Base-by-base conservation (phyloP, 2,113 vertebrate genomes). In the Nettapus auritus region DNA sequence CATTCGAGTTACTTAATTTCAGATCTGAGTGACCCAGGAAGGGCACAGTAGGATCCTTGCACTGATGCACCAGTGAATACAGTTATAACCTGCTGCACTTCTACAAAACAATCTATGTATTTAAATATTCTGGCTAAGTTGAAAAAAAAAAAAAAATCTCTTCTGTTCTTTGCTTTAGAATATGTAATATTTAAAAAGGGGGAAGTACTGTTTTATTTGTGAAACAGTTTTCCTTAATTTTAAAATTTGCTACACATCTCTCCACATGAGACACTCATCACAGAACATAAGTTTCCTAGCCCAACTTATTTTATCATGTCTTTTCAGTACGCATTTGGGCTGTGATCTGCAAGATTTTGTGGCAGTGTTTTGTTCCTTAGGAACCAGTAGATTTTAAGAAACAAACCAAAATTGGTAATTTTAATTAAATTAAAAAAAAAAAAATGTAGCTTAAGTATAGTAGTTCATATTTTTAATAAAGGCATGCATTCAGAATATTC, bases 191-290 rank as follows among this genome's bases (percentile, higher is more conserved):
- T 19, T 76, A 1, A 59, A 50, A 82, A 60, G 75, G 20, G 22
- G 46, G 82, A 46, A 11, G 3, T 2, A 2, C 6, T 42, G 13
- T 74, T 90, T 59, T 75, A 88, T 67, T 83, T 64, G n/a, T 88
- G 26, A 57, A 92, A 55, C 9, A 46, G 11, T 79, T 84, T 67
- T 68, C 6, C 29, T 88, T 90, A 2, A 17, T 67, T 88, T 80
- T 71, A 83, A 78, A 75, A 81, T 88, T 83, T 52, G 13, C 36
- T 78, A 8, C 15, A 12, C 28, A 18, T 11, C 31, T 3, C 16
- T 81, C 42, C n/a, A 10, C 44, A 36, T 0, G 0, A 22, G 63
- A 16, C 26, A 42, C 3, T 19, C 8, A n/a, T 70, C 25, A 48
- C 4, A 52, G 55, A 92, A 63, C 4, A 21, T 33, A 34, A 34